A percentile compares a stretch with the other conserved stretches of the same genome.
phyloP scores from a whole-genome alignment of 2,888 invertebrate genomes.

The Meiosimyza platycephala region DNA sequence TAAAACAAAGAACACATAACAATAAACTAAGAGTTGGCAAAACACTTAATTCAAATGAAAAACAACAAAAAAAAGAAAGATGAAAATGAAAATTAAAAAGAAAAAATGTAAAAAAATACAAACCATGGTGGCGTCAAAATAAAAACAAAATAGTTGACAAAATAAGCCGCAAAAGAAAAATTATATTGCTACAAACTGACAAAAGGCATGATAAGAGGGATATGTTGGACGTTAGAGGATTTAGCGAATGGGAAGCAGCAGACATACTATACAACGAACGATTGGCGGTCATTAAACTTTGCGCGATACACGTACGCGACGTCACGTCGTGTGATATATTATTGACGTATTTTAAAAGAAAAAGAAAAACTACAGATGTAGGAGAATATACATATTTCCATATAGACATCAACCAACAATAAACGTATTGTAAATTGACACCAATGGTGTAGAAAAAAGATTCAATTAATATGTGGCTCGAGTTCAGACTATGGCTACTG shows the following conservation, averaged over 20 bases:
- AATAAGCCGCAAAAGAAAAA: background rate
- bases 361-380: constrained; percentile 1
- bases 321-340: constrained; percentile 31
- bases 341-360: constrained; percentile 17
- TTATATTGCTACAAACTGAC: background rate
- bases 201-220: background rate
- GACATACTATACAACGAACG: constrained; percentile 26
- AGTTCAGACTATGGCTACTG: no score
- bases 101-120: background rate
- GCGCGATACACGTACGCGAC: constrained; percentile 8
- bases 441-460: constrained; percentile 14
- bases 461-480: no score
- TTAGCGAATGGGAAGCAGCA: background rate
- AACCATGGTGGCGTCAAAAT: constrained; percentile 7
- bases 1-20: no score
- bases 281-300: constrained; percentile 40
- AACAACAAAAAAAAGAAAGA: background rate
- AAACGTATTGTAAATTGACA: constrained; percentile 18
- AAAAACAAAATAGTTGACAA: constrained; percentile 10
- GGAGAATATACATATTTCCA: background rate
- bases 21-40: constrained; percentile 1
- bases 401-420: background rate
- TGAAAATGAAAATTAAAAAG: background rate
- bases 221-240: background rate
- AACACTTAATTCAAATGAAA: background rate